Conservation (phyloP, 2,113 vertebrate genomes). For the Silurus meridionalis region DNA sequence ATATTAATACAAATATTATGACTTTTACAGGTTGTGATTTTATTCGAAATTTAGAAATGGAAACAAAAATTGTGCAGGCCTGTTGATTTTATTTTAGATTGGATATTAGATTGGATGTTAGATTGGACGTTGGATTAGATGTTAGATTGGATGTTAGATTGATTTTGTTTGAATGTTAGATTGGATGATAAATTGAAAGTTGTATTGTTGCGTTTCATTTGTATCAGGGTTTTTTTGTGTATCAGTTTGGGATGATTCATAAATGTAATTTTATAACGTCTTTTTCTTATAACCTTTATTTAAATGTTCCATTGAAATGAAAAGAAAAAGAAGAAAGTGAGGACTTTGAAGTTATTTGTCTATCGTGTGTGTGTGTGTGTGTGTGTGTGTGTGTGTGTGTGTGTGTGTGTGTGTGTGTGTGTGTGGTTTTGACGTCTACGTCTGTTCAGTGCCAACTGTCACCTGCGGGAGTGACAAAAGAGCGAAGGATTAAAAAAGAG, state of each 20-base stretch:
- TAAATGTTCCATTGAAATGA: background rate
- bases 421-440: background rate
- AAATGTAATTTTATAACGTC: too few species aligned
- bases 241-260: background rate
- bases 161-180: too few species aligned
- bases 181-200: too few species aligned
- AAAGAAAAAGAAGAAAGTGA: background rate
- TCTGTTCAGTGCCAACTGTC: constrained; percentile 35
- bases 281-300: background rate
- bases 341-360: background rate
- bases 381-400: background rate
- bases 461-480: constrained; percentile 60
- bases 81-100: too few species aligned
- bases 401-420: background rate
- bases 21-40: background rate
- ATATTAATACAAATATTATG: too few species aligned
- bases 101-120: too few species aligned
- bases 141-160: too few species aligned
- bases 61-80: too few species aligned
- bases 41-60: background rate
- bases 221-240: background rate
- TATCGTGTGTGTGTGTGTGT: background rate
- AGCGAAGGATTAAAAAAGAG: constrained; percentile 23
- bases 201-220: too few species aligned
- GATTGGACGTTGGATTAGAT: too few species aligned